phyloP scores from a whole-genome alignment of 2,888 invertebrate species.

The Amphipoea lucens region DNA sequence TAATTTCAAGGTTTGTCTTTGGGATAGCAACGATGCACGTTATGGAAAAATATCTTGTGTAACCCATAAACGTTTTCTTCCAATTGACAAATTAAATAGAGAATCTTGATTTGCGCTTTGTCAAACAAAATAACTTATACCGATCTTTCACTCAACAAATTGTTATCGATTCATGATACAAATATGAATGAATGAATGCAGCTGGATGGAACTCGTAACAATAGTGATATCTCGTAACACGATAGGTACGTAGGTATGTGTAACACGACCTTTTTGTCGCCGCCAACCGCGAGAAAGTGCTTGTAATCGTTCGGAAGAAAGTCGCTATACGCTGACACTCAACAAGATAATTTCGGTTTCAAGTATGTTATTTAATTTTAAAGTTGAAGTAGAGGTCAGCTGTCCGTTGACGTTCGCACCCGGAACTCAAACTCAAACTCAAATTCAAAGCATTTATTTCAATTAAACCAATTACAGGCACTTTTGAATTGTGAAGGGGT shows the following conservation, averaged over 20 bases:
- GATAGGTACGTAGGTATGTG: constrained; percentile 7
- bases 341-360: constrained; percentile 19
- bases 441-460: too few species aligned
- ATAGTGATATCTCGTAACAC: constrained; percentile 45
- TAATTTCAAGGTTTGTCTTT: not conserved
- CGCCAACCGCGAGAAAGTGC: constrained; percentile 44
- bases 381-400: constrained; percentile 2
- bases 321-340: constrained; percentile 26
- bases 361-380: not conserved
- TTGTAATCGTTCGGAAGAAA: constrained; percentile 44
- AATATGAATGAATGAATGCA: constrained; percentile 27
- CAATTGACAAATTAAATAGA: not conserved
- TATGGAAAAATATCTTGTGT: not conserved
- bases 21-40: not conserved
- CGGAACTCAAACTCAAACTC: too few species aligned
- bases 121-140: constrained; percentile 5
- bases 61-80: not conserved
- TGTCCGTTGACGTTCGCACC: not conserved
- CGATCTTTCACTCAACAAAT: not conserved
- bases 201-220: constrained; percentile 23
- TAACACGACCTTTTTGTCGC: constrained; percentile 49
- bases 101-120: not conserved
- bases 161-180: constrained; percentile 19
- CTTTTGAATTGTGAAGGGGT: too few species aligned
- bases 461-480: too few species aligned